phyloP scores from a whole-genome alignment of 2,113 vertebrate species.

The Platichthys stellatus region DNA sequence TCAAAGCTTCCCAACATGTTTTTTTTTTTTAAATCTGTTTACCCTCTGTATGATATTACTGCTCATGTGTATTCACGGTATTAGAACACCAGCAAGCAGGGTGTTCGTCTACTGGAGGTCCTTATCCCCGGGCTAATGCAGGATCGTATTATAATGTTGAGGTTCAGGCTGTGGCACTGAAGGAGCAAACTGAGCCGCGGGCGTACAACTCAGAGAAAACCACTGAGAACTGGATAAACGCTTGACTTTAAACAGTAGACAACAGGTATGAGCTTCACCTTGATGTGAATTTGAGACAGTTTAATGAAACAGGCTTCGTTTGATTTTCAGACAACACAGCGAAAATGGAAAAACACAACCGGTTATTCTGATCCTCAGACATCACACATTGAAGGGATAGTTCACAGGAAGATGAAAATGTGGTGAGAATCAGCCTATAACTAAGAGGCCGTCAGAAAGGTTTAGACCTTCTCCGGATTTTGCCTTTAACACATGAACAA shows the following conservation, averaged over 20 bases:
- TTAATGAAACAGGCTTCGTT: slow-evolving; percentile 25
- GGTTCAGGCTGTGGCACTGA: slow-evolving; percentile 27
- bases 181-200: slow-evolving; percentile 32
- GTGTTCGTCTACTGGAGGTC: slow-evolving; percentile 49
- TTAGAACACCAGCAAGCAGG: slow-evolving; percentile 22
- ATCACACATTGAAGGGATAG: too few relatives aligned
- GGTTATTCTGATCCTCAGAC: too few relatives aligned
- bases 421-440: too few relatives aligned
- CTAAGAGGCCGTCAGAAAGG: too few relatives aligned
- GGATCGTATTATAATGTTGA: slow-evolving; percentile 55
- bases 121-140: slow-evolving; percentile 45
- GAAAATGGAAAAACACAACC: slow-evolving; percentile 14
- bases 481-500: too few relatives aligned
- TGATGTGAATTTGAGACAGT: slow-evolving; percentile 17
- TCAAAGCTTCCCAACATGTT: slow-evolving; percentile 5
- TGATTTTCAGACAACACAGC: slow-evolving; percentile 19
- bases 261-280: slow-evolving; percentile 25
- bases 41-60: slow-evolving; percentile 48
- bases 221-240: slow-evolving; percentile 10
- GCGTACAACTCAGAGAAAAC: slow-evolving; percentile 16
- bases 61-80: slow-evolving; percentile 32
- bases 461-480: too few relatives aligned
- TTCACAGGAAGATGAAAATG: too few relatives aligned
- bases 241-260: slow-evolving; percentile 19
- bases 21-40: slow-evolving; percentile 9